A percentile compares a stretch with the other conserved stretches of the same genome.
Conservation (phyloP, 2,888 invertebrate genomes). For the Diaperis boleti region DNA sequence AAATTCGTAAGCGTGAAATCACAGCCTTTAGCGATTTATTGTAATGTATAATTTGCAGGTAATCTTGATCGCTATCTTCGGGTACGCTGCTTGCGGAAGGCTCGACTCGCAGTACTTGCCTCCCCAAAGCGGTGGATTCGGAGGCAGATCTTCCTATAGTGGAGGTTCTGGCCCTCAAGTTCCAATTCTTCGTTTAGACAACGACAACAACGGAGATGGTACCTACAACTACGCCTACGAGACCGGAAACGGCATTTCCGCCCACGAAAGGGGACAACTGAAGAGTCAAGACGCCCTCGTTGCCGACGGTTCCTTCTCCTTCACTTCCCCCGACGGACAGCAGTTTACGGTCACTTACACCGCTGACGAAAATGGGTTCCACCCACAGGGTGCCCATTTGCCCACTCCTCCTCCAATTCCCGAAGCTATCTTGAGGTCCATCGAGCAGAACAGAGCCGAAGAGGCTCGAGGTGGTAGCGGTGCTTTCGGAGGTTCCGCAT, state of each 20-base stretch:
- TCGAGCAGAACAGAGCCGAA: constrained; percentile 13
- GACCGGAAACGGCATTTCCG: constrained; percentile 52
- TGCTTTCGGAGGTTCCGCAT: constrained; percentile 41
- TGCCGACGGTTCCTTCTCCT: constrained; percentile 50
- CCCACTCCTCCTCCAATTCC: constrained; percentile 74
- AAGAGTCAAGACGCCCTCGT: constrained; percentile 64
- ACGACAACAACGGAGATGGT: constrained; percentile 47
- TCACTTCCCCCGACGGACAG: constrained; percentile 51
- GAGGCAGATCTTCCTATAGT: constrained; percentile 18
- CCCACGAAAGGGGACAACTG: constrained; percentile 57
- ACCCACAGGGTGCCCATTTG: constrained; percentile 69
- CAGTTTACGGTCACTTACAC: constrained; percentile 61
- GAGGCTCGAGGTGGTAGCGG: constrained; percentile 49
- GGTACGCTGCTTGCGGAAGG: constrained; percentile 49
- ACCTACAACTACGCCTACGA: constrained; percentile 52
- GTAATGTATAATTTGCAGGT: constrained; percentile 42
- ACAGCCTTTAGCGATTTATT: constrained; percentile 10
- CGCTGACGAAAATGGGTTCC: constrained; percentile 72
- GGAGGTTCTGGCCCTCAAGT: constrained; percentile 41
- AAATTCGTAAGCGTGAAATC: constrained; percentile 44
- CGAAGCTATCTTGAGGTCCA: constrained; percentile 57
- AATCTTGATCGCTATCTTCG: constrained; percentile 48
- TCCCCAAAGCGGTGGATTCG: constrained; percentile 28
- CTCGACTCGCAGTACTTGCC: constrained; percentile 52
- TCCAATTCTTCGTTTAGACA: constrained; percentile 51